Percentiles rank a stretch among this genome's conserved stretches.
Evolutionary conservation across 2,797 vertebrate genomes (phyloP).

Genomic region (Luscinia luscinia): DNA sequence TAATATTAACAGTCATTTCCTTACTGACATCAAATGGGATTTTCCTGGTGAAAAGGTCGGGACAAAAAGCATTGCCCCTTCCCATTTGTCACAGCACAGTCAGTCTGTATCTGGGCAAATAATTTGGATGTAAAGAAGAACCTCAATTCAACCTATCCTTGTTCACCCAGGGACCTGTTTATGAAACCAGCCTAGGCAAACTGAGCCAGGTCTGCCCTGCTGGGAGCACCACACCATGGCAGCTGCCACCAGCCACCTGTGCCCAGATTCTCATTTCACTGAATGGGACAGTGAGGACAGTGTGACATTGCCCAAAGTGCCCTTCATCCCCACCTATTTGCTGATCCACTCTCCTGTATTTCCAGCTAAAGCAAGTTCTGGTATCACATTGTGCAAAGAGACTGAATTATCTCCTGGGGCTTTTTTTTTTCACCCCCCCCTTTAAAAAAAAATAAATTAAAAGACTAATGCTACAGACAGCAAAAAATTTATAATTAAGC

Average conservation of each 20-base stretch:
- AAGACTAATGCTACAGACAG: neutral
- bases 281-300: neutral
- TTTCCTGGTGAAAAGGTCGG: constrained; percentile 19
- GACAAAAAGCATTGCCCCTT: neutral
- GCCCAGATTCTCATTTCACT: neutral
- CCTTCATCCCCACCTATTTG: neutral
- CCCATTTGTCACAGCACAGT: neutral
- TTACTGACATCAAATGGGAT: neutral
- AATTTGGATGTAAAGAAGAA: no score
- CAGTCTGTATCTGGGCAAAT: no score
- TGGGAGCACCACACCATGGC: neutral
- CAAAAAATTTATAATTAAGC: constrained; percentile 67
- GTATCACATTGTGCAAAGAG: neutral
- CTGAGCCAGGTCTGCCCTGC: neutral
- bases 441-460: neutral
- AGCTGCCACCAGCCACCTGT: neutral
- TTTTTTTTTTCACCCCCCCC: neutral
- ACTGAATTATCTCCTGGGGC: constrained; percentile 14
- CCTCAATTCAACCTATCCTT: no score
- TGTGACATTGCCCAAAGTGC: neutral
- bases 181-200: no score
- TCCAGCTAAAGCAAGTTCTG: constrained; percentile 15
- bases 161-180: no score
- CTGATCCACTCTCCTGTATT: neutral
- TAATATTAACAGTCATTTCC: neutral